Evolutionary conservation across 2,888 invertebrate species (phyloP).

Genomic region (Hydroisotoma schaefferi): DNA sequence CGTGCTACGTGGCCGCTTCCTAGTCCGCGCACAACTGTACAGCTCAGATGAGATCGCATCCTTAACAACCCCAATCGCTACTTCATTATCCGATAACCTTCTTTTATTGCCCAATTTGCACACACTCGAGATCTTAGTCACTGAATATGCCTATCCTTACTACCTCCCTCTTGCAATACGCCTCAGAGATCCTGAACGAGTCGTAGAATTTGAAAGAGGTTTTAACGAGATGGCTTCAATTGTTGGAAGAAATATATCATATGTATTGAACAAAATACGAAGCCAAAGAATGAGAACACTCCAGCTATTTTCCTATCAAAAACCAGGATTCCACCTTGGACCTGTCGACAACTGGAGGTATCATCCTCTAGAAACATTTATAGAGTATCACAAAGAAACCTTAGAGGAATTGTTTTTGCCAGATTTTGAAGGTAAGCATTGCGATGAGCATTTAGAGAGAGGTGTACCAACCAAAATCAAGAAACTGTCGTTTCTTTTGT

Average conservation of each 20-base stretch:
- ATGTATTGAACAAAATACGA: conserved; percentile 15
- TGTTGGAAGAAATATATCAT: conserved; percentile 20
- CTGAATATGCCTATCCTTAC: conserved; percentile 23
- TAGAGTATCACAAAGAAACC: conserved; percentile 15
- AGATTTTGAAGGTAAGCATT: conserved; percentile 29
- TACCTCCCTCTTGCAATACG: conserved; percentile 19
- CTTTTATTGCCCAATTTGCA: neutral
- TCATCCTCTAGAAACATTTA: conserved; percentile 25
- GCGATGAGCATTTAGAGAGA: neutral
- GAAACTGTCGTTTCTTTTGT: conserved; percentile 13
- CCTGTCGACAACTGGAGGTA: conserved; percentile 24
- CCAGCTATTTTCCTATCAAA: conserved; percentile 24
- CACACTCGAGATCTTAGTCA: conserved; percentile 15
- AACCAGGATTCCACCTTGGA: conserved; percentile 19
- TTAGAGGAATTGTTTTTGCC: conserved; percentile 26
- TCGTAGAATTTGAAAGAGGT: conserved; percentile 12
- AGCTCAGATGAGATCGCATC: too few species aligned
- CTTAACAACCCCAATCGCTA: too few species aligned
- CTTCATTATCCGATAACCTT: too few species aligned
- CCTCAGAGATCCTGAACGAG: conserved; percentile 17
- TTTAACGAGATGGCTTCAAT: conserved; percentile 13
- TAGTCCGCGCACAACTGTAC: too few species aligned
- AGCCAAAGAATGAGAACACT: neutral
- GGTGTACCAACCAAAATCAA: conserved; percentile 11
- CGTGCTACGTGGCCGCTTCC: conserved; percentile 19